Evolutionary conservation across 2,113 vertebrate genomes (phyloP).

Genomic region (Cryptotis parvus): DNA sequence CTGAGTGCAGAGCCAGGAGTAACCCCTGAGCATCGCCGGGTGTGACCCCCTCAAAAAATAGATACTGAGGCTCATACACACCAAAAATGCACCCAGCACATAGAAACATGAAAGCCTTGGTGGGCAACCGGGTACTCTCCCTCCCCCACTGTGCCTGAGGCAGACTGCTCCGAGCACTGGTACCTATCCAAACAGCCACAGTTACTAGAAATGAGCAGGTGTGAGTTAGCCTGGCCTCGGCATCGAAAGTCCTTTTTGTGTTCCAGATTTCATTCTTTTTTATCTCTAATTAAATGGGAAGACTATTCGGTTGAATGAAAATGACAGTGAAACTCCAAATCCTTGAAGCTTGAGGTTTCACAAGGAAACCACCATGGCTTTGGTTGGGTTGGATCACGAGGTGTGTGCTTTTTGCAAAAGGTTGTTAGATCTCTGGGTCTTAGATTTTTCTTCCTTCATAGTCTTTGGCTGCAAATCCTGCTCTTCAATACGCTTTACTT

Average conservation of each 20-base stretch:
- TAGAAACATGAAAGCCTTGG: not conserved
- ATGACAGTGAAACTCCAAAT: not conserved
- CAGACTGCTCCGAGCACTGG: not conserved
- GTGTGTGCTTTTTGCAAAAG: constrained; percentile 14
- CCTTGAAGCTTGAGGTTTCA: constrained; percentile 40
- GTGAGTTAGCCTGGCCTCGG: not conserved
- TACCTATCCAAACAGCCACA: not conserved
- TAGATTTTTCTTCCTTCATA: constrained; percentile 2
- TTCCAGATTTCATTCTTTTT: not conserved
- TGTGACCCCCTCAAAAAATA: too few relatives aligned
- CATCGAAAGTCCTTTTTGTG: not conserved
- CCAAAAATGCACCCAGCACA: too few relatives aligned
- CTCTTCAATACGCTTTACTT: not conserved
- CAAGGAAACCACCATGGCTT: not conserved
- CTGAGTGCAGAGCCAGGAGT: too few relatives aligned
- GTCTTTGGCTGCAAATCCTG: not conserved
- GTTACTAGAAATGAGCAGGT: not conserved
- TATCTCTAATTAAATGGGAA: constrained; percentile 36
- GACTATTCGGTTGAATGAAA: not conserved
- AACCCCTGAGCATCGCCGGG: too few relatives aligned
- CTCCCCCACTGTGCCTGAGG: not conserved
- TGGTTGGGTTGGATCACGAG: not conserved
- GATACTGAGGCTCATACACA: too few relatives aligned
- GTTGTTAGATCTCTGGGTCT: constrained; percentile 40
- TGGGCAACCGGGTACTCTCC: not conserved